Base-by-base conservation (phyloP, 1,140 invertebrate genomes). In the Pogonus chalceus region DNA sequence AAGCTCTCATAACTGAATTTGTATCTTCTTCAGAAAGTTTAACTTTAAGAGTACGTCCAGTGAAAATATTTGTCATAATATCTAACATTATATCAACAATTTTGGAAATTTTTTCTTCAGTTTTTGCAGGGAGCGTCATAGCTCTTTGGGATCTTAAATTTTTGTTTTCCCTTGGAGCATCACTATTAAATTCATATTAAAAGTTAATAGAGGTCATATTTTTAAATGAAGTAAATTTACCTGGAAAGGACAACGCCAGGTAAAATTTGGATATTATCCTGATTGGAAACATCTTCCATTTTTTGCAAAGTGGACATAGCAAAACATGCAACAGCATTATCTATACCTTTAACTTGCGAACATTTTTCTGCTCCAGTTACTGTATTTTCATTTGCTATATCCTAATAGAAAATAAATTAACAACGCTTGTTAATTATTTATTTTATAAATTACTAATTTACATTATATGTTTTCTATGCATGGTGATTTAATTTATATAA, bases 11-110 rank as follows among this genome's bases (percentile, higher is more conserved):
- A 46, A 80, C 61, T 51, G 70, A 65, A 59, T 77, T 69, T 20
- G 75, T 65, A 10, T 75, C 67, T 55, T 72, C 72, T 43, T 78
- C 66, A 24, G 79, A 75, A 46, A 81, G 56, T 62, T 77, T 77
- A 56, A 84, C 61, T 63, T 80, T 79, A 58, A 84, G 60, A 55
- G 73, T 80, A 67, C 82, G 79, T 21, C 69, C 74, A 58, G 75
- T 68, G 20, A 82, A 60, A 63, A 84, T 81, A 3, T 76, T 71
- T 18, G 73, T 56, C 1, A 66, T 70, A 1, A 75, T 73, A 48
- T 81, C 74, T 23, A 77, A 70, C 20, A 81, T 61, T 69, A 80
- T 69, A 31, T 73, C 75, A 1, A 75, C 56, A 1, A 84, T 60
- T 22, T 76, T 72, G 16, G 76, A 63, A 12, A 70, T 68, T 37